Evolutionary conservation across 2,888 invertebrate genomes (phyloP), one percentile per base, ranked within the genome.

Genomic region (Chorisops tibialis): DNA sequence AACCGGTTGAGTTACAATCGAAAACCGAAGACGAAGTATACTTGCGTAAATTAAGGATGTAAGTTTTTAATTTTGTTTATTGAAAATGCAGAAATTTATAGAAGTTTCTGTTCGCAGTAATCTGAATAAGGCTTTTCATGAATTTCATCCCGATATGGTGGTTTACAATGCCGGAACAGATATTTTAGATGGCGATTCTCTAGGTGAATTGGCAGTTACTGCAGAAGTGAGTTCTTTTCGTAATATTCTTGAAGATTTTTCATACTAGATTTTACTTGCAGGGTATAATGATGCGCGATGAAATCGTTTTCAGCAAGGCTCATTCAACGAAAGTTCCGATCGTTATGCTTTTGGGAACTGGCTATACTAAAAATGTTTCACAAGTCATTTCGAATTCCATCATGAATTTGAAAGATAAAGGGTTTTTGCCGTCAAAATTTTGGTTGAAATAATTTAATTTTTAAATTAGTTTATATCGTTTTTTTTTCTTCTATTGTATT

Each of bases 81-180:
- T 50, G 37, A 16, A 12, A 37, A 24, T 41, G n/a, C n/a, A n/a
- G n/a, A 30, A 30, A 30, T 2, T 50, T 21, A 18, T 21, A 58
- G 7, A 7, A 30, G n/a, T n/a, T n/a, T 49, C 12, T 16, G 21
- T 22, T 35, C 14, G 19, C 74, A 89, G 88, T 66, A 82, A 87
- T 73, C 76, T 91, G 38, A 81, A 82, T 66, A 82, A 79, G 45
- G 85, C 88, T 0, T 73, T 89, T 37, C 75, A 80, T 2, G 86
- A 88, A 72, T 91, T 88, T 71, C 77, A 76, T 52, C 89, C 91
- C 0, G 87, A 91, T 70, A 79, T 92, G 16, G 75, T 92, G 49
- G 82, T 93, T 37, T 93, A 91, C 77, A 91, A 91, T 74, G 92
- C 93, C n/a, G 92, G 92, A 0, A 92, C 91, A 0, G 92, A 93